These are phyloP conservation scores for Sciurus niger DNA, from an alignment of 2,113 vertebrate species.

Conservation along the genomic window DNA sequence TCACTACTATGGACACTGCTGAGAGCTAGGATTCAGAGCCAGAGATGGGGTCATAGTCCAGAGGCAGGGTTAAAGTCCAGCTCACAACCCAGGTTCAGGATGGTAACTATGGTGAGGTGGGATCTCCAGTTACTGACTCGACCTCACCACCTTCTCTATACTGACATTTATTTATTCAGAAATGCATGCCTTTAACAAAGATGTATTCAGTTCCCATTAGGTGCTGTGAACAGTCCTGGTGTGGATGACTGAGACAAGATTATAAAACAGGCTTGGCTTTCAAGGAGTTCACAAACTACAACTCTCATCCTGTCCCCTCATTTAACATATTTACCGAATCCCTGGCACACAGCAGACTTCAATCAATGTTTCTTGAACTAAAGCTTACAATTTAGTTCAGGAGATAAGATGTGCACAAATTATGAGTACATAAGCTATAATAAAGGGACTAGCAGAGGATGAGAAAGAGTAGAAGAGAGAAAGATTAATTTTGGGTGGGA, in stretches of 20 bases:
- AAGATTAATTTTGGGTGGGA: constrained; percentile 50
- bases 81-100: background rate
- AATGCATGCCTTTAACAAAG: background rate
- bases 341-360: constrained; percentile 51
- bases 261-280: background rate
- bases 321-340: background rate
- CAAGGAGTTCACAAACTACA: background rate
- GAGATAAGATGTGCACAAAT: constrained; percentile 77
- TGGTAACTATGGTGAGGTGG: background rate
- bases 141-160: background rate
- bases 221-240: background rate
- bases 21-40: background rate
- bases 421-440: constrained; percentile 64
- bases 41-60: background rate
- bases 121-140: background rate
- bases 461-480: constrained; percentile 51
- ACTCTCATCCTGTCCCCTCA: background rate
- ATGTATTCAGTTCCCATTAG: background rate
- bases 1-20: background rate
- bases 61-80: background rate
- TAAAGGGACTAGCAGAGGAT: constrained; percentile 44
- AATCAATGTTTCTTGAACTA: constrained; percentile 24
- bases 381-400: constrained; percentile 73
- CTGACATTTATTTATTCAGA: background rate
- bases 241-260: background rate